Evolutionary conservation across 2,797 vertebrate species (phyloP).

Genomic region (Myiotriccus ornatus): DNA sequence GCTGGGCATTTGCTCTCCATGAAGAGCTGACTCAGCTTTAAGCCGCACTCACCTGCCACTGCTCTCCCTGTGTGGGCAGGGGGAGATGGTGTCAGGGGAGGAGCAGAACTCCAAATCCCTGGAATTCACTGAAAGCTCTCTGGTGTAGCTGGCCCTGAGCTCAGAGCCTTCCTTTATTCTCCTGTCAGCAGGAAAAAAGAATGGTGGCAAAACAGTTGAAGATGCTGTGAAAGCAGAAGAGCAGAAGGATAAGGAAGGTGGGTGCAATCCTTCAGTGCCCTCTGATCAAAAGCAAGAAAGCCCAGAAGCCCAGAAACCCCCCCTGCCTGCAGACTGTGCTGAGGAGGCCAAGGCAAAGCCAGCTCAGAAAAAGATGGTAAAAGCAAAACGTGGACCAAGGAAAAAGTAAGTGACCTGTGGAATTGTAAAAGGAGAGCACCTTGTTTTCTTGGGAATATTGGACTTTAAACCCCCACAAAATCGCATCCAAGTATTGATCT

Average conservation of each 20-base stretch:
- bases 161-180: neutral
- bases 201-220: slow-evolving; percentile 62
- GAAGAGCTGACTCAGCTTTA: neutral
- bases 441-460: neutral
- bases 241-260: slow-evolving; percentile 73
- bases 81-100: neutral
- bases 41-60: neutral
- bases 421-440: neutral
- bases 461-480: neutral
- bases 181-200: slow-evolving; percentile 75
- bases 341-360: slow-evolving; percentile 72
- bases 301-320: slow-evolving; percentile 57
- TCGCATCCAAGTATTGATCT: neutral
- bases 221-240: slow-evolving; percentile 75
- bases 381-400: slow-evolving; percentile 77
- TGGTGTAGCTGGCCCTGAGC: neutral
- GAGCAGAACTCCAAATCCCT: neutral
- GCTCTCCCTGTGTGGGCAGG: neutral
- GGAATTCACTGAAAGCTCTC: neutral
- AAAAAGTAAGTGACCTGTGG: slow-evolving; percentile 77
- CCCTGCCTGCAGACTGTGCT: slow-evolving; percentile 57
- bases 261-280: slow-evolving; percentile 56
- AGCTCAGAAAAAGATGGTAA: slow-evolving; percentile 73
- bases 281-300: slow-evolving; percentile 73
- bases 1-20: neutral